Evolutionary conservation across 2,888 invertebrate genomes (phyloP).

Genomic region (Drosophila lutescens): DNA sequence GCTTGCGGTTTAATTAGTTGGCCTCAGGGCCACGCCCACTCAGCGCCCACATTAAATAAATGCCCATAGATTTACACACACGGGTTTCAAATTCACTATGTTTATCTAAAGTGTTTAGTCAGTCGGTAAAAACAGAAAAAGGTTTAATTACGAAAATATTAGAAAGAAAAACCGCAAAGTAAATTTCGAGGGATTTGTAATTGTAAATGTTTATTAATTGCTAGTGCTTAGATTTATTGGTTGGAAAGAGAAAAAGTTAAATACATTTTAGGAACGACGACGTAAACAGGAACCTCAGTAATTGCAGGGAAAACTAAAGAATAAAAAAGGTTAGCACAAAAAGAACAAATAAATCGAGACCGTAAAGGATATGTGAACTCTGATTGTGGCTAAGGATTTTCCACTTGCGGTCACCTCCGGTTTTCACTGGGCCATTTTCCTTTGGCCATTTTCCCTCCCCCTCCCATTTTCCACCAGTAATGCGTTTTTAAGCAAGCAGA

Average conservation of each 20-base stretch:
- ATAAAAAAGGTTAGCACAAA: background rate
- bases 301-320: slow-evolving; percentile 37
- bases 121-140: slow-evolving; percentile 33
- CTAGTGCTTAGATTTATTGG: slow-evolving; percentile 16
- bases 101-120: slow-evolving; percentile 35
- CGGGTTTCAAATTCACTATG: slow-evolving; percentile 22
- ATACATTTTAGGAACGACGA: background rate
- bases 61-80: slow-evolving; percentile 4
- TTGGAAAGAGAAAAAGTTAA: background rate
- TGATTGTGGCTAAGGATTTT: slow-evolving; percentile 52
- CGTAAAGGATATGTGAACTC: slow-evolving; percentile 36
- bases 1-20: slow-evolving; percentile 64
- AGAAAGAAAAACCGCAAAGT: slow-evolving; percentile 56
- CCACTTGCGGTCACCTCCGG: slow-evolving; percentile 60
- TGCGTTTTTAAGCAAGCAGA: slow-evolving; percentile 67
- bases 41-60: slow-evolving; percentile 2
- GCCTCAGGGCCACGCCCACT: slow-evolving; percentile 29
- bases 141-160: slow-evolving; percentile 63
- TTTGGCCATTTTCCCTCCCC: slow-evolving; percentile 22
- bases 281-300: slow-evolving; percentile 1
- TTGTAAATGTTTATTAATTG: slow-evolving; percentile 65
- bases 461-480: slow-evolving; percentile 43
- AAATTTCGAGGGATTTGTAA: slow-evolving; percentile 55
- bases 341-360: slow-evolving; percentile 4
- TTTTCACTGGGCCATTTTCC: slow-evolving; percentile 7